These are phyloP conservation scores for Ferrisia virgata DNA, from an alignment of 2,888 invertebrate genomes.

Conservation along the genomic window DNA sequence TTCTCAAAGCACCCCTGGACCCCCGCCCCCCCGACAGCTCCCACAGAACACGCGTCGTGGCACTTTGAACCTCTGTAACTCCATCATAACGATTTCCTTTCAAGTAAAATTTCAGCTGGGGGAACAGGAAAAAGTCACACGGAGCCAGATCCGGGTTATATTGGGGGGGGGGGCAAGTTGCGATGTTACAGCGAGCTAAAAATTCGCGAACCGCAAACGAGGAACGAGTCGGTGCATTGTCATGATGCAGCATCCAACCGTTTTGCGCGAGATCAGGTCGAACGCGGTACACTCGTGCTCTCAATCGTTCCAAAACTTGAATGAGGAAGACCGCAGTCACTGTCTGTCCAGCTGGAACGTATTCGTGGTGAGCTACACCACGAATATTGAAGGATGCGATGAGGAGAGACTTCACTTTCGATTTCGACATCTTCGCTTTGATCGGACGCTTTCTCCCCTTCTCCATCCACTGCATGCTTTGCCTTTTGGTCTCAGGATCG, in stretches of 20 bases:
- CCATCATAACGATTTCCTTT: too few species aligned
- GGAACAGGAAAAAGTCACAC: conserved; percentile 1
- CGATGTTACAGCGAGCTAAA: neutral
- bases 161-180: conserved; percentile 42
- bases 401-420: too few species aligned
- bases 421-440: too few species aligned
- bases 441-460: too few species aligned
- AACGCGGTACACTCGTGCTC: neutral
- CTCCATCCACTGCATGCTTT: too few species aligned
- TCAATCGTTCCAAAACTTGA: neutral
- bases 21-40: too few species aligned
- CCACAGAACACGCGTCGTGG: too few species aligned
- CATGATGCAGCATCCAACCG: conserved; percentile 6
- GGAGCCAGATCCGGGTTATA: conserved; percentile 43
- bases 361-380: conserved; percentile 40
- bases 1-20: too few species aligned
- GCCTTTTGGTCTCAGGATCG: too few species aligned
- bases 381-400: conserved; percentile 35
- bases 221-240: conserved; percentile 33
- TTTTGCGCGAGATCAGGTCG: neutral
- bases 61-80: too few species aligned
- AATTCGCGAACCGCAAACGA: neutral
- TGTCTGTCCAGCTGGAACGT: conserved; percentile 17
- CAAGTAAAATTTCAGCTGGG: too few species aligned
- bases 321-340: conserved; percentile 18